Conservation (phyloP, 2,113 vertebrate species). For the Morone saxatilis region DNA sequence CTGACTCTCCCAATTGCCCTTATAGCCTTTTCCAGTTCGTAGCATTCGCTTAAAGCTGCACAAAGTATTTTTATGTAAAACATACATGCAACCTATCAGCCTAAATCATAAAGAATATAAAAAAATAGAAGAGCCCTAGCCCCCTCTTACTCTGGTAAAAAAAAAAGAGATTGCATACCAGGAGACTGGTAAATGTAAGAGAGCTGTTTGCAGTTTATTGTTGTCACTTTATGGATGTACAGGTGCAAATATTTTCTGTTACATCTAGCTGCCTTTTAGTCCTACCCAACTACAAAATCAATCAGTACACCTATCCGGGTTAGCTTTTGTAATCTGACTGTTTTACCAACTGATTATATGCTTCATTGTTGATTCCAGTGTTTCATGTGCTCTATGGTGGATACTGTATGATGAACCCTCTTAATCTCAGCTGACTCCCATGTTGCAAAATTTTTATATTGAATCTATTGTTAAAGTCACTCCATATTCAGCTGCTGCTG, state of each 20-base stretch:
- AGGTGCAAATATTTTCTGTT: background rate
- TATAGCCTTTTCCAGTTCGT: slow-evolving; percentile 40
- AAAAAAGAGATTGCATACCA: slow-evolving; percentile 14
- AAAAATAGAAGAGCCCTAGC: slow-evolving; percentile 2
- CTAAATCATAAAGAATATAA: slow-evolving; percentile 37
- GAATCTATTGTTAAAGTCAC: slow-evolving; percentile 20
- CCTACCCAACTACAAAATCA: background rate
- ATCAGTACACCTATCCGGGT: background rate
- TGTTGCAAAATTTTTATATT: slow-evolving; percentile 23
- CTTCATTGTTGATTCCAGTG: background rate
- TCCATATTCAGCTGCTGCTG: background rate
- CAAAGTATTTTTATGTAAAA: slow-evolving; percentile 47
- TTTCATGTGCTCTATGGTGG: background rate
- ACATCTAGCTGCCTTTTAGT: background rate
- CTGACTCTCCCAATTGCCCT: slow-evolving; percentile 53
- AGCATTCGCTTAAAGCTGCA: slow-evolving; percentile 40
- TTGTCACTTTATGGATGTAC: slow-evolving; percentile 4
- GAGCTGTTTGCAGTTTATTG: slow-evolving; percentile 16
- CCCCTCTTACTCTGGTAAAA: slow-evolving; percentile 15
- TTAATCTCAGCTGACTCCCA: slow-evolving; percentile 24
- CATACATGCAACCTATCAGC: slow-evolving; percentile 25
- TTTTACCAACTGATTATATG: background rate
- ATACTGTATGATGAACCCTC: background rate
- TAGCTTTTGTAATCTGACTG: background rate
- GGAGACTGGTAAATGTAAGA: slow-evolving; percentile 6